Base-by-base conservation (phyloP, 2,113 vertebrate genomes). In the Trichechus manatus region DNA sequence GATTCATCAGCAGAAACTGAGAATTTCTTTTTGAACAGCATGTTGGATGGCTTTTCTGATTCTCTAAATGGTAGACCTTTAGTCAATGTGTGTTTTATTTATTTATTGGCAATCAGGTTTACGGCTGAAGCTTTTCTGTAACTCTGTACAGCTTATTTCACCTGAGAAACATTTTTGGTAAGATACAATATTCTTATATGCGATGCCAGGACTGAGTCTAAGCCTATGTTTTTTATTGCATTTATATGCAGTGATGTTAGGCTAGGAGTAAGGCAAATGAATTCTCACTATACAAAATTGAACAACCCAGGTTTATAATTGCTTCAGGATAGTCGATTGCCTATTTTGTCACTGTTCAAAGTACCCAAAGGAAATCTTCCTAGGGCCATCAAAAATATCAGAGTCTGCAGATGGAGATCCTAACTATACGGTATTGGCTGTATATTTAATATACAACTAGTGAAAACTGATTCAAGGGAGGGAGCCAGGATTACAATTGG, bases 361-460 rank as follows among this genome's bases (percentile, higher is more conserved):
- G 97, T 97, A 97, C 97, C 97, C 98, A 97, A 95, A 98, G 97
- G 98, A 98, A 98, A 98, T 98, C 97, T 97, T 97, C 95, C 96
- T 96, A 77, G 36, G 90, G 88, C 96, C 91, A 94, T 84, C 97
- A 92, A 96, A 98, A 98, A 96, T 97, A 98, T 97, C 91, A 42
- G 87, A 94, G 93, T 93, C 96, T 97, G 91, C 97, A 98, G 97
- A 98, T 98, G 97, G 97, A 97, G 96, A 95, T 82, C 97, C 97
- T 98, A 97, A 97, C 96, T 95, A 87, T 95, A 96, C 72, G 93
- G 82, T 84, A 78, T 91, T 97, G 95, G 97, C 97, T 97, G 95
- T 98, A 96, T 98, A 93, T 97, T 97, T 97, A 98, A 97, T 96
- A 98, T 96, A 97, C 92, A 97, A 96, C 87, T 89, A 96, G 93